phyloP scores from a whole-genome alignment of 1,140 invertebrate species.

The Diprion similis region DNA sequence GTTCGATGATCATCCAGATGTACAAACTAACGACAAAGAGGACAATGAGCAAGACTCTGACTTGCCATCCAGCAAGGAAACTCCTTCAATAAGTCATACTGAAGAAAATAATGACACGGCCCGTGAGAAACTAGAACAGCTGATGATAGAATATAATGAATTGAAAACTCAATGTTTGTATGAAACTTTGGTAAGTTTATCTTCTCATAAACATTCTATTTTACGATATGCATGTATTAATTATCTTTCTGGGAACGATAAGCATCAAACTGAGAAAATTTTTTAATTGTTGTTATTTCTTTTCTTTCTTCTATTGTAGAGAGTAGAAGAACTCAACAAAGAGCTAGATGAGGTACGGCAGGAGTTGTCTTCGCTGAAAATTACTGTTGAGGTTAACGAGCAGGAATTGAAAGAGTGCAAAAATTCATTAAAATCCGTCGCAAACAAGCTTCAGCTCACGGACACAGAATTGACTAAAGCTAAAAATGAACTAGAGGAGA shows the following conservation, averaged over 20 bases:
- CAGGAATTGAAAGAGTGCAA: background rate
- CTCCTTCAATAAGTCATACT: no score
- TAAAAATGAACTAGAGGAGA: background rate
- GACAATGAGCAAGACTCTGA: constrained; percentile 10
- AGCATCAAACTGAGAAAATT: background rate
- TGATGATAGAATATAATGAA: background rate
- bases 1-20: constrained; percentile 3
- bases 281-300: background rate
- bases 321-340: background rate
- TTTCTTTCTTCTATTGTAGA: background rate
- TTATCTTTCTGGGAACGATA: no score
- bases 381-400: background rate
- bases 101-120: background rate
- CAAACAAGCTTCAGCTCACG: background rate
- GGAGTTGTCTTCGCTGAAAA: background rate
- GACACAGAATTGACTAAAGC: background rate
- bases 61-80: no score
- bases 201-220: no score
- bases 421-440: background rate
- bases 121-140: background rate
- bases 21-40: constrained; percentile 23
- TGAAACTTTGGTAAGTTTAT: background rate
- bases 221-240: background rate
- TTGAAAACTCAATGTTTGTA: background rate
- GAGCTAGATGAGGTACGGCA: background rate